A percentile compares a stretch with the other conserved stretches of the same genome.
phyloP scores from a whole-genome alignment of 2,888 invertebrate species.

The Agapostemon virescens region DNA sequence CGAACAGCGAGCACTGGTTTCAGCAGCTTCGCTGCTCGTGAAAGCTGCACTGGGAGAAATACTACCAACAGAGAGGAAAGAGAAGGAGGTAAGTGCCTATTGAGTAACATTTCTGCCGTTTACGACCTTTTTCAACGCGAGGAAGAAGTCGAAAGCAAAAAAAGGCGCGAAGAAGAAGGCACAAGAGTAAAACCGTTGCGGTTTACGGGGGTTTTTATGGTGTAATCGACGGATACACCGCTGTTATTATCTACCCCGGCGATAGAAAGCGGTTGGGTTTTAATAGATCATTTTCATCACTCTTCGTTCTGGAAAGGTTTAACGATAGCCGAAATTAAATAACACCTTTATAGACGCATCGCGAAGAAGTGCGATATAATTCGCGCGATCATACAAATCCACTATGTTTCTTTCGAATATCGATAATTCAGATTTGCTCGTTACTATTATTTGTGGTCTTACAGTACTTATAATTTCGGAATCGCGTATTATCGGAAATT shows the following conservation, averaged over 20 bases:
- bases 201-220: conserved; percentile 66
- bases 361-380: too few relatives aligned
- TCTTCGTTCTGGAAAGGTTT: conserved; percentile 32
- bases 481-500: too few relatives aligned
- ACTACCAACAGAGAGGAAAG: conserved; percentile 33
- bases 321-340: conserved; percentile 44
- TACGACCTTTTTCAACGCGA: conserved; percentile 60
- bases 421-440: not conserved
- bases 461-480: too few relatives aligned
- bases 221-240: conserved; percentile 55
- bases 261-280: conserved; percentile 63
- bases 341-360: not conserved
- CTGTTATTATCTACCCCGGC: conserved; percentile 69
- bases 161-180: conserved; percentile 21
- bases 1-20: conserved; percentile 38
- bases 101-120: conserved; percentile 62
- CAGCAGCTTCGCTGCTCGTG: conserved; percentile 32
- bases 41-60: conserved; percentile 41
- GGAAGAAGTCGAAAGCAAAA: conserved; percentile 29
- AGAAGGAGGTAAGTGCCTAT: conserved; percentile 51
- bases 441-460: too few relatives aligned
- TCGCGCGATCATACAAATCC: not conserved
- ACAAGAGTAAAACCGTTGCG: conserved; percentile 63
- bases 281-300: conserved; percentile 52
- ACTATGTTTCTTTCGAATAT: not conserved